Conservation (phyloP, 2,888 invertebrate genomes). For the Gordius sp. region DNA sequence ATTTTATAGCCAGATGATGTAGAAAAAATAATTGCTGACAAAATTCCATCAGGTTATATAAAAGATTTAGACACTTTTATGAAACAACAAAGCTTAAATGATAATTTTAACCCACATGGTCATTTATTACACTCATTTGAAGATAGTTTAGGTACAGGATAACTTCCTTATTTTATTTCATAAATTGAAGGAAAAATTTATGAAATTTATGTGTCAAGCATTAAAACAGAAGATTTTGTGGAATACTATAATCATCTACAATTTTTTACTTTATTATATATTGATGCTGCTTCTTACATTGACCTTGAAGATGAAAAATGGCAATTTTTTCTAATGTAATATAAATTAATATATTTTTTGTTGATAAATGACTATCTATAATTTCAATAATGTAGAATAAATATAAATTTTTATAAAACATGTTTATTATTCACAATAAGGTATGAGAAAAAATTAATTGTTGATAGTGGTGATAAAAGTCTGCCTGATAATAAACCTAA, state of each 20-base stretch:
- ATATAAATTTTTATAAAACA: background rate
- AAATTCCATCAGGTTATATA: too few species aligned
- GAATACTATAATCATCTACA: slow-evolving; percentile 56
- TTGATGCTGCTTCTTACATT: slow-evolving; percentile 79
- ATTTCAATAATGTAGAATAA: slow-evolving; percentile 16
- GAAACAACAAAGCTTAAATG: too few species aligned
- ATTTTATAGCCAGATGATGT: too few species aligned
- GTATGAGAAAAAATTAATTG: slow-evolving; percentile 22
- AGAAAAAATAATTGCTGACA: too few species aligned
- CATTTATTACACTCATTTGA: too few species aligned
- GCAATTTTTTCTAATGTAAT: slow-evolving; percentile 31
- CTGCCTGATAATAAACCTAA: background rate
- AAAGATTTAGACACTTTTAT: too few species aligned
- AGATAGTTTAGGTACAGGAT: too few species aligned
- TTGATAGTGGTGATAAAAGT: slow-evolving; percentile 28
- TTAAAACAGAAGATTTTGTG: too few species aligned
- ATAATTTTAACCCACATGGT: too few species aligned
- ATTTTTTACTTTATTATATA: slow-evolving; percentile 70
- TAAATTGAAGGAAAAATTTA: too few species aligned
- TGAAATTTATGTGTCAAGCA: too few species aligned
- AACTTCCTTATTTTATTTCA: too few species aligned
- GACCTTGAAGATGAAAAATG: slow-evolving; percentile 71
- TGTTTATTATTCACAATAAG: slow-evolving; percentile 16
- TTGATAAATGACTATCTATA: background rate
- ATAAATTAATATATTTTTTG: slow-evolving; percentile 32